phyloP scores from a whole-genome alignment of 2,888 invertebrate species.

The Nipponacmea schrenckii region DNA sequence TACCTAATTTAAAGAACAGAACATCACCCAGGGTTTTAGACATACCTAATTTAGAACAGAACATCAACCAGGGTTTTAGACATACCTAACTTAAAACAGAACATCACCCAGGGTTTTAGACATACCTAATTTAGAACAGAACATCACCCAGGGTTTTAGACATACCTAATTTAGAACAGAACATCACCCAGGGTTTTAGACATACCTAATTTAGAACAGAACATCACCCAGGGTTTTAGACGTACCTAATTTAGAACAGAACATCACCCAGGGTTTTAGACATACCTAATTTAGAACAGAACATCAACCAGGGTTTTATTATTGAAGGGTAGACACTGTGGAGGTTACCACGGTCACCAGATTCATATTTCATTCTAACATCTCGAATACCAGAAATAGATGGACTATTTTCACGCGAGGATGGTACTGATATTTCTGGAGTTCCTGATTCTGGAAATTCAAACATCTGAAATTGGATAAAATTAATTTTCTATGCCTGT shows the following conservation, averaged over 20 bases:
- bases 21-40: not conserved
- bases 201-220: no score
- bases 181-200: no score
- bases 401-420: constrained; percentile 18
- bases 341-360: constrained; percentile 72
- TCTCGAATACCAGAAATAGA: constrained; percentile 20
- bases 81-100: no score
- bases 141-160: no score
- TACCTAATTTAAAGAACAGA: no score
- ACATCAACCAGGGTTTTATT: constrained; percentile 74
- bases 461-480: constrained; percentile 28
- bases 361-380: constrained; percentile 64
- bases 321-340: constrained; percentile 72
- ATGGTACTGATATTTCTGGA: constrained; percentile 18
- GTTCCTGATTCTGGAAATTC: constrained; percentile 31
- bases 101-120: no score
- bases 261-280: not conserved
- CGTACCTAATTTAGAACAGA: no score
- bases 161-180: no score
- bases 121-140: no score
- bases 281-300: constrained; percentile 68
- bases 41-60: constrained; percentile 68
- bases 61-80: constrained; percentile 75
- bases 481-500: not conserved
- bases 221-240: no score